Evolutionary conservation across 1,140 invertebrate species (phyloP).

Genomic region (Myzus persicae): DNA sequence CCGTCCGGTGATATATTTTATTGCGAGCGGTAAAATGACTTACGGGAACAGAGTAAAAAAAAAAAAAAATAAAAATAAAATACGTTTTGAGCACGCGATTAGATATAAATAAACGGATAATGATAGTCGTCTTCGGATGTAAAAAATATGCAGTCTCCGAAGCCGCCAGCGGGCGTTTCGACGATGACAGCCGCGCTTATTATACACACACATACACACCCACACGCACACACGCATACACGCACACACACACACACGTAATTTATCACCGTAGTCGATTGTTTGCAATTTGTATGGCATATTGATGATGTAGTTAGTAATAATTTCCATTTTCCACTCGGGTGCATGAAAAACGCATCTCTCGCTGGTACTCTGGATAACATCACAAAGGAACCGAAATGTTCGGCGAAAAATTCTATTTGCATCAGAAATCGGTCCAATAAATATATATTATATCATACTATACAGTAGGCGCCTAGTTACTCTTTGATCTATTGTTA

Average conservation of each 20-base stretch:
- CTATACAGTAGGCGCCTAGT: neutral
- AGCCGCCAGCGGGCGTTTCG: neutral
- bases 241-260: neutral
- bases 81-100: neutral
- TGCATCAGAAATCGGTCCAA: neutral
- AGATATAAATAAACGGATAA: slow-evolving; percentile 2
- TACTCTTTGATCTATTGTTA: neutral
- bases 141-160: neutral
- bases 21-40: neutral
- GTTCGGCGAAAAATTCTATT: neutral
- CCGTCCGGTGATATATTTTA: neutral
- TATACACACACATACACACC: neutral
- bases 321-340: slow-evolving; percentile 46
- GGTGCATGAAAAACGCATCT: neutral
- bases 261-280: slow-evolving; percentile 39
- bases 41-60: neutral
- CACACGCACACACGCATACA: too few relatives aligned
- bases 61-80: neutral
- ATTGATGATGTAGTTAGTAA: slow-evolving; percentile 26
- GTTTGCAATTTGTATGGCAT: slow-evolving; percentile 10
- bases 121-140: neutral
- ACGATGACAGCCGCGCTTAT: neutral
- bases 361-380: neutral
- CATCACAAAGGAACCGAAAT: neutral
- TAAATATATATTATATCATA: neutral